Conservation (phyloP, 1,140 invertebrate species). For the Streblospio benedicti region DNA sequence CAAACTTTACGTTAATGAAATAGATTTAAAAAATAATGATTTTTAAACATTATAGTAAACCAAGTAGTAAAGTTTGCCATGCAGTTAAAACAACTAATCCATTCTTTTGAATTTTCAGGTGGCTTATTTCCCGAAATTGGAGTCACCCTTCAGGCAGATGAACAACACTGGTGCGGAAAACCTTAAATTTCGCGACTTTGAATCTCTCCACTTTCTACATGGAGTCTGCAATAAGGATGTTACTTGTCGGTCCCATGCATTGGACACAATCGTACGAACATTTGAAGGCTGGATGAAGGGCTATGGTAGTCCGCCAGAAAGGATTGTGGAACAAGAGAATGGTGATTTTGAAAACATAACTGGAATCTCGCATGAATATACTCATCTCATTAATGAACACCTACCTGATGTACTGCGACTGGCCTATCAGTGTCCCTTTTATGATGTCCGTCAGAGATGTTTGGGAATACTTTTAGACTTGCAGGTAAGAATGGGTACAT, state of each 20-base stretch:
- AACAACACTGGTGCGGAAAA: too few relatives aligned
- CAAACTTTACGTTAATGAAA: too few relatives aligned
- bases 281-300: slow-evolving; percentile 34
- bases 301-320: slow-evolving; percentile 28
- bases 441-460: slow-evolving; percentile 30
- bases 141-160: too few relatives aligned
- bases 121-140: too few relatives aligned
- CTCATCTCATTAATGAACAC: slow-evolving; percentile 22
- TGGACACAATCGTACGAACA: slow-evolving; percentile 22
- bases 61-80: too few relatives aligned
- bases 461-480: slow-evolving; percentile 25
- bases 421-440: slow-evolving; percentile 32
- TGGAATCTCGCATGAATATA: neutral
- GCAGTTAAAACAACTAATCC: too few relatives aligned
- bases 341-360: neutral
- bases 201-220: slow-evolving; percentile 31
- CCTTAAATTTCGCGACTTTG: slow-evolving; percentile 23
- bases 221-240: slow-evolving; percentile 26
- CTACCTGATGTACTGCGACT: slow-evolving; percentile 32
- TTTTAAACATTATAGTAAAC: too few relatives aligned
- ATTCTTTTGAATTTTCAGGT: too few relatives aligned
- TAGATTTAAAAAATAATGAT: too few relatives aligned
- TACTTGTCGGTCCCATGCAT: slow-evolving; percentile 22
- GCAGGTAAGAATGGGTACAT: too few relatives aligned
- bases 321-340: neutral